Evolutionary conservation across 2,113 vertebrate genomes (phyloP), one percentile per base, ranked within the genome.

Genomic region (Xiphophorus maculatus): DNA sequence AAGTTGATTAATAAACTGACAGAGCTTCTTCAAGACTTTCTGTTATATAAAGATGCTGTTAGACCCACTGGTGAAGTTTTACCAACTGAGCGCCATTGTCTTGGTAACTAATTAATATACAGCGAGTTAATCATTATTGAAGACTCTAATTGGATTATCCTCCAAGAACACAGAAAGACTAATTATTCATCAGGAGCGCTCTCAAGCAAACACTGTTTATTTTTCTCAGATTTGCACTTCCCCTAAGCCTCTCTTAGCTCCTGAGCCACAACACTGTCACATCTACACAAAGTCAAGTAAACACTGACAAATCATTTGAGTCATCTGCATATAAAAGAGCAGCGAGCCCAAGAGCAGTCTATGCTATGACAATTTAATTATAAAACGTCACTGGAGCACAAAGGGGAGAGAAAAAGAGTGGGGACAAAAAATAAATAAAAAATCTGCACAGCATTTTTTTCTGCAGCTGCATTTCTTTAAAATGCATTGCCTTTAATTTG

Each of bases 141-240:
- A 88, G 81, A 81, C 58, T 84, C 66, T 92, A 89, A 91, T 92
- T 91, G 87, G 87, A 89, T 92, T 85, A 92, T 92, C 88, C 88
- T 77, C 73, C 64, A 84, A 81, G 79, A 88, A 84, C 82, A 91
- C 80, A 89, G 84, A 92, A 90, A 90, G 70, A 84, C 74, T 88
- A 91, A 91, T 92, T 91, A 91, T 91, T 89, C 85, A 82, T 85
- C 84, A 74, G 73, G 78, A 86, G 80, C 69, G 75, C 71, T 87
- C 84, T 71, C 2, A 35, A 74, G 82, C 82, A 84, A 87, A 91
- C 85, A 72, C 33, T 81, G 63, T 83, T 89, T 89, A 84, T 83
- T 86, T 84, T 67, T 79, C 75, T 83, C 67, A 66, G 74, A 76
- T 72, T 85, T 80, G 66, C 83, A 68, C 82, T 83, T 83, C 82